A percentile compares a stretch with the other conserved stretches of the same genome.
These are phyloP conservation scores for Paradisaea rubra DNA, from an alignment of 2,113 vertebrate genomes.

Conservation along the genomic window DNA sequence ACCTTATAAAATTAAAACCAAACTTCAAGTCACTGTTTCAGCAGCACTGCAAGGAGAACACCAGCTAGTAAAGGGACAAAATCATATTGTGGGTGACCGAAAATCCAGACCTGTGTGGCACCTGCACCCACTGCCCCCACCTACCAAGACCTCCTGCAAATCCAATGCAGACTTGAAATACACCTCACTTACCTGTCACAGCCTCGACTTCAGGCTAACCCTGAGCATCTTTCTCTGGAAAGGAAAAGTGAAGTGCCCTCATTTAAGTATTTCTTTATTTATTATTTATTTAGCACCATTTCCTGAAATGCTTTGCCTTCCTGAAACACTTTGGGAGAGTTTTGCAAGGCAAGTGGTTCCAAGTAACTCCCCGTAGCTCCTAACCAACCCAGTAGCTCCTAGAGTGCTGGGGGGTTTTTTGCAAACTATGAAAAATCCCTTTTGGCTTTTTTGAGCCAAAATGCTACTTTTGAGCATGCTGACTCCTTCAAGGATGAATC, in stretches of 20 bases:
- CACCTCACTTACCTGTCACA: background rate
- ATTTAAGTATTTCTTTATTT: background rate
- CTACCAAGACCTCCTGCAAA: background rate
- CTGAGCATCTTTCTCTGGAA: background rate
- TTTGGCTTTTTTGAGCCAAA: background rate
- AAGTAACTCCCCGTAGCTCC: background rate
- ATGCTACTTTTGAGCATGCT: background rate
- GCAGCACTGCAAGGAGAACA: background rate
- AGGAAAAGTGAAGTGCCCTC: background rate
- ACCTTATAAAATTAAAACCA: background rate
- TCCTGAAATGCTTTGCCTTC: background rate
- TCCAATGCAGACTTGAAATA: background rate
- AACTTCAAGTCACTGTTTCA: background rate
- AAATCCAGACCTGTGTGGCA: background rate
- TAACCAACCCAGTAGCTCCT: background rate
- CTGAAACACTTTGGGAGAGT: background rate
- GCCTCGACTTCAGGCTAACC: fast-evolving
- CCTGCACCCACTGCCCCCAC: background rate
- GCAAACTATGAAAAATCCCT: background rate
- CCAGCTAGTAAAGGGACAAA: background rate
- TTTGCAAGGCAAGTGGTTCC: background rate
- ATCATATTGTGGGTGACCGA: background rate
- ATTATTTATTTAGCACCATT: background rate
- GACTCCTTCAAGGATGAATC: background rate
- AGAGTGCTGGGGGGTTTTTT: fast-evolving